A percentile compares a stretch with the other conserved stretches of the same genome.
Evolutionary conservation across 2,797 vertebrate genomes (phyloP).

Genomic region (Hyperoplus immaculatus): DNA sequence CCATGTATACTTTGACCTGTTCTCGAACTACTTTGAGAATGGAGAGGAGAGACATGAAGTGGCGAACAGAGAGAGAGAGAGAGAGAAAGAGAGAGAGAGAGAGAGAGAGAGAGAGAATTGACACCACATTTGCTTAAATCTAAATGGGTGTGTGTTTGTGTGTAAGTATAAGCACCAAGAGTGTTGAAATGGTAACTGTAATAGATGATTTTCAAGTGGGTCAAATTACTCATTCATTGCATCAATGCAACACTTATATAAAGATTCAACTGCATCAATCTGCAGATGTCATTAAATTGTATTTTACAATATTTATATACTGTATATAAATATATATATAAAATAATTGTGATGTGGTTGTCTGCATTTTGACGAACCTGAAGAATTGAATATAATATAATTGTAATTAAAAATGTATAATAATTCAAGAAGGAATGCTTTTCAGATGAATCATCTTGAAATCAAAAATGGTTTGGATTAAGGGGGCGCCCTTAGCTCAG

Average conservation of each 20-base stretch:
- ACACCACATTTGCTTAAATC: constrained; percentile 14
- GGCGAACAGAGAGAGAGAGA: neutral
- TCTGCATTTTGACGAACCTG: neutral
- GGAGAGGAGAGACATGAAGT: no score
- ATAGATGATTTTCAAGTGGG: constrained; percentile 6
- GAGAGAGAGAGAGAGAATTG: neutral
- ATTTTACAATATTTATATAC: neutral
- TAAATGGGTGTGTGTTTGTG: constrained; percentile 10
- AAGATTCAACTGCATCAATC: neutral
- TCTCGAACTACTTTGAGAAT: constrained; percentile 37
- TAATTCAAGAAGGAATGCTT: neutral
- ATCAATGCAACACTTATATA: constrained; percentile 2
- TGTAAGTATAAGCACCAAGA: neutral
- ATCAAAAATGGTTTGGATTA: neutral
- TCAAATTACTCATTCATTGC: constrained; percentile 10
- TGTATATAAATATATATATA: no score
- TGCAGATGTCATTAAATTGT: constrained; percentile 9
- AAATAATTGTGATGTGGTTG: neutral
- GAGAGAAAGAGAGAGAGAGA: neutral
- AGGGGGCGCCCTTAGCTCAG: no score
- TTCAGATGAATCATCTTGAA: neutral
- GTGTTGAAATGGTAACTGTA: neutral
- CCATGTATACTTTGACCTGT: constrained; percentile 48
- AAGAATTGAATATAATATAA: no score
- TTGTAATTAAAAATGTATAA: no score